Evolutionary conservation across 23 tunicate genomes (phyloP), one percentile per base, ranked within the genome.

Genomic region (Aplidium turbinatum): DNA sequence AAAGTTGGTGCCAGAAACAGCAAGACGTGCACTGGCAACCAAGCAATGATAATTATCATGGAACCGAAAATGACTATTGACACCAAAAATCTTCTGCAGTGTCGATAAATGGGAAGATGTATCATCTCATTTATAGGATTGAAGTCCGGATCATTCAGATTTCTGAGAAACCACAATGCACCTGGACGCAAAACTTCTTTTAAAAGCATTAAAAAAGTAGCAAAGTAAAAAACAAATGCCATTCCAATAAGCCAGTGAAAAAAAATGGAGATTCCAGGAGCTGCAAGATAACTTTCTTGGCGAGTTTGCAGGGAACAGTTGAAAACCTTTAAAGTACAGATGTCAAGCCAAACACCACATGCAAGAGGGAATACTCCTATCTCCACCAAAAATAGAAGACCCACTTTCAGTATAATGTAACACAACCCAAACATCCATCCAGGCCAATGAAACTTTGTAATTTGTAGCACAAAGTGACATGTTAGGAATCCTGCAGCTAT

Each of bases 311-410:
- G 18, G 0, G 97, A 83, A 16, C 81, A 40, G 35, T 90, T 78
- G 51, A 90, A 78, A 3, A 90, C 21, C 27, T 85, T 69, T 46
- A 90, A 45, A 0, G 97, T 63, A 55, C 97, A 90, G 33, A 88
- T 82, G 68, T 88, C 96, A 45, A 88, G 45, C 96, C 96, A 88
- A 50, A 82, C 35, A 1, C 97, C 97, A 78, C 90, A 77, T 24
- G 78, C 65, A 30, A 80, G 47, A 29, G 97, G 97, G 2, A 83
- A 82, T 32, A 77, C 70, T 46, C 83, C 87, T 20, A 80, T 75
- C 70, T 82, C 89, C 38, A 83, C 70, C 63, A 90, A 39, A 47
- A 90, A 60, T 31, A 90, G 76, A 42, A 90, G 47, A 3, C 78
- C 88, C 29, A 89, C 96, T 76, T 89, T 85, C 6, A 85, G 48